Conservation (phyloP, 2,888 invertebrate species). For the Hyles lineata region DNA sequence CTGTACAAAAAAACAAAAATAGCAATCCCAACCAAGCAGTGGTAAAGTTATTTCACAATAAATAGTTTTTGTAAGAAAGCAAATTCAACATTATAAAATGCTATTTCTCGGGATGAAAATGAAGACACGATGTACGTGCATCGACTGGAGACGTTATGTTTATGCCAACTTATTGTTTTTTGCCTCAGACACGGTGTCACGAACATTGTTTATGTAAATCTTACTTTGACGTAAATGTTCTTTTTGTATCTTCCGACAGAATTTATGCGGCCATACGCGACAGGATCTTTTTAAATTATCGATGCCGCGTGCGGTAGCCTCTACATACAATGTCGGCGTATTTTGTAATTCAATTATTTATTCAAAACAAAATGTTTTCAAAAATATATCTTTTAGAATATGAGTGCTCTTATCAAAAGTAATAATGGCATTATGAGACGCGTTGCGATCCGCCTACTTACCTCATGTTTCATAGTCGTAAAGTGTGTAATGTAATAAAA, state of each 20-base stretch:
- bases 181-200: conserved; percentile 52
- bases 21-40: not conserved
- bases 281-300: not conserved
- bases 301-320: not conserved
- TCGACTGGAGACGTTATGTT: conserved; percentile 50
- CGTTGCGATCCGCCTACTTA: conserved; percentile 13
- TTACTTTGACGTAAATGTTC: conserved; percentile 54
- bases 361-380: not conserved
- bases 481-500: conserved; percentile 50
- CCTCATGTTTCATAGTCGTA: conserved; percentile 18
- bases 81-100: conserved; percentile 49
- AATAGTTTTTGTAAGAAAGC: conserved; percentile 40
- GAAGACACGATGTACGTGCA: conserved; percentile 60
- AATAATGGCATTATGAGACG: conserved; percentile 18
- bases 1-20: not conserved
- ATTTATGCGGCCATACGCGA: conserved; percentile 4
- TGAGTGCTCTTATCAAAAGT: not conserved
- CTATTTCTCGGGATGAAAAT: conserved; percentile 51
- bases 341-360: not conserved
- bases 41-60: not conserved
- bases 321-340: not conserved
- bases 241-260: conserved; percentile 19
- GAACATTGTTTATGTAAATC: conserved; percentile 62
- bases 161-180: conserved; percentile 58
- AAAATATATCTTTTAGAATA: not conserved